Evolutionary conservation across 1,140 invertebrate species (phyloP).

Genomic region (Magallana angulata): DNA sequence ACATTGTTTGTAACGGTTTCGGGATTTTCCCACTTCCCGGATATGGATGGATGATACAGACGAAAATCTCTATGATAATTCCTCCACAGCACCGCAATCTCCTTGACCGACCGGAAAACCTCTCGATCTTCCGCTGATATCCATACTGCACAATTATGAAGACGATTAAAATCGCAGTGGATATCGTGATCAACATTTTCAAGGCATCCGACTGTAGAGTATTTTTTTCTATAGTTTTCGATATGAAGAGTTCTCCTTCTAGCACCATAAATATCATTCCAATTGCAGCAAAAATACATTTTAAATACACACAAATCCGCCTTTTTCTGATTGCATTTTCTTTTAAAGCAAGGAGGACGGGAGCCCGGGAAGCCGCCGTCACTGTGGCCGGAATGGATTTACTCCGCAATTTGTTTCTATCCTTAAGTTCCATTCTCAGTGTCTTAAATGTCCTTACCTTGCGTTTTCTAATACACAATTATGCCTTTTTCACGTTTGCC

Average conservation of each 20-base stretch:
- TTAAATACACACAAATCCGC: constrained; percentile 1
- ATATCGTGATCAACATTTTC: neutral
- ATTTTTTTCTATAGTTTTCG: neutral
- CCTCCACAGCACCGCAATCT: neutral
- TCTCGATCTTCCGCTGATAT: neutral
- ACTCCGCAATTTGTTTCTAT: neutral
- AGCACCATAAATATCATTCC: constrained; percentile 1
- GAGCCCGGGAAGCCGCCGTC: too few species aligned
- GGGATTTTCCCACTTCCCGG: constrained; percentile 29
- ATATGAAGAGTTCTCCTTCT: constrained; percentile 24
- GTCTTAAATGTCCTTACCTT: too few species aligned
- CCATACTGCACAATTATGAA: neutral
- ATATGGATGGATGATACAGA: constrained; percentile 6
- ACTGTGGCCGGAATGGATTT: neutral
- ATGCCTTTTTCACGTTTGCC: too few species aligned
- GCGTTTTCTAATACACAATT: too few species aligned
- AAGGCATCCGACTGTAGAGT: neutral
- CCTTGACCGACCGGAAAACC: neutral
- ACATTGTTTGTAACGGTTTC: constrained; percentile 24
- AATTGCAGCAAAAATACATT: neutral
- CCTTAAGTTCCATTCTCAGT: neutral
- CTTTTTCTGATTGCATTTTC: neutral
- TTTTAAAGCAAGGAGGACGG: neutral
- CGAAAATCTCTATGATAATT: neutral
- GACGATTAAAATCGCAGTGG: constrained; percentile 3